Evolutionary conservation across 30 jellyfish, hydroid and myxozoan species (phyloP), one percentile per base, ranked within the genome.

Genomic region (Calvadosia cruxmelitensis): DNA sequence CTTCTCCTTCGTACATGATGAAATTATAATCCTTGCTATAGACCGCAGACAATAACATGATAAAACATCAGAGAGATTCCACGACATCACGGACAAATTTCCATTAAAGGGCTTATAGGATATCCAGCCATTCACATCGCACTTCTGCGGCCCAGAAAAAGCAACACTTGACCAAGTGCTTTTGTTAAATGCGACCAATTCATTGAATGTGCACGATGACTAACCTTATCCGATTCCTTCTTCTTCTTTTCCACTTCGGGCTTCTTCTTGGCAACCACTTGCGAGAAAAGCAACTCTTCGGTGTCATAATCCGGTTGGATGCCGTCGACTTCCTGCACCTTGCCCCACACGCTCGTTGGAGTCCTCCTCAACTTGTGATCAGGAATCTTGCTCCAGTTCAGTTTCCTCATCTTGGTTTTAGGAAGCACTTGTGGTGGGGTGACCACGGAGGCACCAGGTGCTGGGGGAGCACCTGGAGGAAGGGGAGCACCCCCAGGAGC

Each of bases 351-450:
- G 66, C 98, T 90, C 23, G 86, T 57, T 30, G 49, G 42, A 27
- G 77, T 65, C 52, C 95, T 64, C 68, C 63, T 63, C 82, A 90
- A 63, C 64, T 69, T 66, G 13, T 78, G 98, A 3, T 82, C 75
- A 20, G 98, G 98, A 32, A 90, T 76, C 64, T 90, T 90, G 67
- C 67, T 90, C 98, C 98, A 90, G 34, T 90, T 94, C 13, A 90
- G 53, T 75, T 90, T 90, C 68, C 78, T 77, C 98, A 90, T 90
- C 63, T 90, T 90, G 20, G 91, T 67, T 49, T 67, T 81, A n/a
- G 98, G 98, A 23, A 89, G 78, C 23, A 69, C 81, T 34, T 34
- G 49, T 3, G 92, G 82, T 72, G 30, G n/a, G n/a, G n/a, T n/a
- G n/a, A n/a, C n/a, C n/a, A n/a, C n/a, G 15, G 57, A 42, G 20